phyloP scores from a whole-genome alignment of 2,113 vertebrate genomes.

The Ptyas mucosa region DNA sequence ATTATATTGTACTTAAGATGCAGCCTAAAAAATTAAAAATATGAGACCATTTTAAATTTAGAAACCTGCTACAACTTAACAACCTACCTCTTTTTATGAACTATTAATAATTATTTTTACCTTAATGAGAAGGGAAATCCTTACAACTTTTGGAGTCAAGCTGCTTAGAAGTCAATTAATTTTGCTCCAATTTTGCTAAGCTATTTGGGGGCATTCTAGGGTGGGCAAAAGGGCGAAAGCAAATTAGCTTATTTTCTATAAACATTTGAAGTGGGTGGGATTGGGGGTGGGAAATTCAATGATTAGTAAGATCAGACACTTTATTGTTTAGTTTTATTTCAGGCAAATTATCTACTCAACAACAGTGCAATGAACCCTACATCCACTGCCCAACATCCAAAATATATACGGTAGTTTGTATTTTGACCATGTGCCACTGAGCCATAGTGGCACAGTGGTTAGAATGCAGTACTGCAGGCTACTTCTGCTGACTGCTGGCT shows the following conservation, averaged over 20 bases:
- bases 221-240: not conserved
- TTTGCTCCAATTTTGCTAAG: not conserved
- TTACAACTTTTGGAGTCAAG: not conserved
- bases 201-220: not conserved
- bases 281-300: not conserved
- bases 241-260: not conserved
- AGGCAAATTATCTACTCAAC: not conserved
- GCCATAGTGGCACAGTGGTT: too few species aligned
- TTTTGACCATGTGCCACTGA: not conserved
- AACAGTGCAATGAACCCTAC: not conserved
- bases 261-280: not conserved
- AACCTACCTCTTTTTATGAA: not conserved
- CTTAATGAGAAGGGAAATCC: not conserved
- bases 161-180: not conserved
- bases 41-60: not conserved
- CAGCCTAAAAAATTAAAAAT: not conserved
- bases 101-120: not conserved
- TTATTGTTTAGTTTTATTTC: not conserved
- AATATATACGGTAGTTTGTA: not conserved
- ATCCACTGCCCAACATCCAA: not conserved
- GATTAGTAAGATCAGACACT: not conserved
- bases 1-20: not conserved
- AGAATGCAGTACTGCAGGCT: too few species aligned
- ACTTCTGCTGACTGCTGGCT: too few species aligned
- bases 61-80: not conserved